Conservation (phyloP, 2,113 vertebrate species). For the Vulpes vulpes region DNA sequence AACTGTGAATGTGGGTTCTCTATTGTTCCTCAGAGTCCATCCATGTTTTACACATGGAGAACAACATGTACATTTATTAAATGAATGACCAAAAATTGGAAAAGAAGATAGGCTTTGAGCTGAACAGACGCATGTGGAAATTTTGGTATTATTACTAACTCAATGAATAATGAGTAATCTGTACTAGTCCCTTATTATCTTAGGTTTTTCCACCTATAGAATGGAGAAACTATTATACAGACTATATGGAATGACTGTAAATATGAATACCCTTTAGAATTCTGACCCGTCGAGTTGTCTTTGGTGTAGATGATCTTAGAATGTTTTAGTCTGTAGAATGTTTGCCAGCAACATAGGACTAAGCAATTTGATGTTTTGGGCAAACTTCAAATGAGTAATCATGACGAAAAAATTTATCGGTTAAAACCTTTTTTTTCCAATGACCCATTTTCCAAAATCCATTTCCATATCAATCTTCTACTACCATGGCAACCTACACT, state of each 20-base stretch:
- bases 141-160: not conserved
- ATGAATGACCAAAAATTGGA: not conserved
- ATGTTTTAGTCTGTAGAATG: not conserved
- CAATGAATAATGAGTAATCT: not conserved
- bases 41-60: not conserved
- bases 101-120: not conserved
- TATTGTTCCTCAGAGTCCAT: not conserved
- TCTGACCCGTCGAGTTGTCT: not conserved
- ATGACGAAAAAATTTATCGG: not conserved
- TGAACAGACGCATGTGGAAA: not conserved
- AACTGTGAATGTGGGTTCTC: not conserved
- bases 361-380: not conserved
- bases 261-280: not conserved
- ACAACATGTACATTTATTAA: not conserved
- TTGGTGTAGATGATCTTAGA: not conserved
- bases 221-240: not conserved
- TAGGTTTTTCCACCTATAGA: not conserved
- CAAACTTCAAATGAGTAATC: not conserved
- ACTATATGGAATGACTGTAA: not conserved
- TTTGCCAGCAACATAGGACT: not conserved
- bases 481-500: not conserved
- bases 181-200: not conserved
- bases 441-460: not conserved
- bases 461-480: not conserved
- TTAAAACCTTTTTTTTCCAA: not conserved